These are phyloP conservation scores for Microtus ochrogaster DNA, from an alignment of 2,113 vertebrate genomes.

Conservation along the genomic window DNA sequence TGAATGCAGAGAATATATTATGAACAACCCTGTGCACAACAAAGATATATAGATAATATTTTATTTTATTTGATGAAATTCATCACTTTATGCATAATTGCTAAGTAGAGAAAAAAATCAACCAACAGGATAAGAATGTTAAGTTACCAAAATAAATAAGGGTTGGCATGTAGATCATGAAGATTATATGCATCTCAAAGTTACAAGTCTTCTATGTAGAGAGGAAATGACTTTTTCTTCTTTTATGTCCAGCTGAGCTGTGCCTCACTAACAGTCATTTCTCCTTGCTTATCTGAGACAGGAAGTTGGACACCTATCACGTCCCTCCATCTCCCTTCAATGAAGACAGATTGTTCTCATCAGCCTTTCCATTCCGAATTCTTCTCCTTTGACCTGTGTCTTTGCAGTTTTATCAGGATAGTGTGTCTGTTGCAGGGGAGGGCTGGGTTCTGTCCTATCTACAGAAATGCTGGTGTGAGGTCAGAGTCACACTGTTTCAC, in stretches of 20 bases:
- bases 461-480: constrained; percentile 36
- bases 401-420: constrained; percentile 17
- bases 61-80: neutral
- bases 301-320: constrained; percentile 24
- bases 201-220: constrained; percentile 21
- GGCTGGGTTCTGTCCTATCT: constrained; percentile 60
- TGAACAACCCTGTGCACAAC: neutral
- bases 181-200: constrained; percentile 29
- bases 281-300: constrained; percentile 59
- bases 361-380: constrained; percentile 39
- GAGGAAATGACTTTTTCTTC: neutral
- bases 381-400: constrained; percentile 30
- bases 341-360: constrained; percentile 71
- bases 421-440: neutral
- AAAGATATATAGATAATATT: neutral
- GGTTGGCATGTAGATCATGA: neutral
- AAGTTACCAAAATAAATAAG: constrained; percentile 33
- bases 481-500: constrained; percentile 45
- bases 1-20: neutral
- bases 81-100: neutral
- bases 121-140: neutral
- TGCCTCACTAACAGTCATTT: constrained; percentile 53
- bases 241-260: constrained; percentile 7
- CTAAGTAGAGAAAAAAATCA: neutral
- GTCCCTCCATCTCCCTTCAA: constrained; percentile 54